Evolutionary conservation across 1,140 invertebrate species (phyloP).

Genomic region (Lepidurus packardi): DNA sequence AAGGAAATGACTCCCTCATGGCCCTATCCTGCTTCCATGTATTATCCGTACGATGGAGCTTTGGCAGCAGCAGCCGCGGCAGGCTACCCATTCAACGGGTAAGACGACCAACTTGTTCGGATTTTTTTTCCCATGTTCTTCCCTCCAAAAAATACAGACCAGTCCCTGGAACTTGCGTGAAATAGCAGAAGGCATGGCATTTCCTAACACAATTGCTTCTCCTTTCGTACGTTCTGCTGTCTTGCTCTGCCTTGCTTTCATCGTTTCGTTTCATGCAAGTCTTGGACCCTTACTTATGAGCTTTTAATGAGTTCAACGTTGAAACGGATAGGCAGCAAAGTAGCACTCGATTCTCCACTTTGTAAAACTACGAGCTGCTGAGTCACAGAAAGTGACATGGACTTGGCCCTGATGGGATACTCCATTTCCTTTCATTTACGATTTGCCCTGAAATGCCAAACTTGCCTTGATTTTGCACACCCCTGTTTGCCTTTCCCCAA

Average conservation of each 20-base stretch:
- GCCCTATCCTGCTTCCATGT: slow-evolving; percentile 74
- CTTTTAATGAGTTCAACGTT: slow-evolving; percentile 6
- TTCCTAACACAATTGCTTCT: slow-evolving; percentile 24
- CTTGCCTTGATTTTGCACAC: not conserved
- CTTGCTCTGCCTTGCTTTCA: slow-evolving; percentile 10
- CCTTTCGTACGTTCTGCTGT: slow-evolving; percentile 8
- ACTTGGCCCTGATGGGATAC: not conserved
- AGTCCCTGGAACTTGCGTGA: not conserved
- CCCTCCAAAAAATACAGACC: not conserved
- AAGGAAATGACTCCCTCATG: slow-evolving; percentile 45
- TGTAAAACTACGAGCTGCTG: not conserved
- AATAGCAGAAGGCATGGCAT: not conserved
- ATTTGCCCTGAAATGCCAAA: not conserved
- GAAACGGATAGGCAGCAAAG: not conserved
- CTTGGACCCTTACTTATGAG: not conserved
- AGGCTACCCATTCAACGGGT: slow-evolving; percentile 88
- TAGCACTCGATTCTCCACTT: not conserved
- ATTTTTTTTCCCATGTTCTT: slow-evolving; percentile 17
- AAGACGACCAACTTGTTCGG: slow-evolving; percentile 48
- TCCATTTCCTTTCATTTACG: not conserved
- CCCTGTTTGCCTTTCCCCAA: not conserved
- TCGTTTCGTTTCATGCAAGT: not conserved
- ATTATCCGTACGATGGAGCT: slow-evolving; percentile 71
- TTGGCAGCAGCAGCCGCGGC: slow-evolving; percentile 54
- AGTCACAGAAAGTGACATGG: not conserved